These are phyloP conservation scores for Noturus placidus DNA, from an alignment of 2,113 vertebrate genomes.

Conservation along the genomic window DNA sequence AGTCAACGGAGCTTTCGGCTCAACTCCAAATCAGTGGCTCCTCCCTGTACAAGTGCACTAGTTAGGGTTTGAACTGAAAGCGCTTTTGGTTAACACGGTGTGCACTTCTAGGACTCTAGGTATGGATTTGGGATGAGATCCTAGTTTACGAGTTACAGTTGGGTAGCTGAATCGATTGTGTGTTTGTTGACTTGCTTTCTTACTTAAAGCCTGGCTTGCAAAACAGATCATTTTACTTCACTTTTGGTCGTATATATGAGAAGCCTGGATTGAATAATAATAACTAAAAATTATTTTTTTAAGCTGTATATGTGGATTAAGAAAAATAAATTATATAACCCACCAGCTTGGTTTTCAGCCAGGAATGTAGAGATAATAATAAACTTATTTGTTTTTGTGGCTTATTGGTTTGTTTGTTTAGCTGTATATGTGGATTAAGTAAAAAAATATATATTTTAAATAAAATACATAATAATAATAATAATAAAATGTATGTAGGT, in stretches of 20 bases:
- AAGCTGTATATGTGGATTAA: too few species aligned
- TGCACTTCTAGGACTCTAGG: background rate
- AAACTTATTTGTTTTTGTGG: too few species aligned
- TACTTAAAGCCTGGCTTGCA: background rate
- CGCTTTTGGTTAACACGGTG: background rate
- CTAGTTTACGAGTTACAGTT: background rate
- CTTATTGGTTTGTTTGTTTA: too few species aligned
- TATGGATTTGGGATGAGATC: background rate
- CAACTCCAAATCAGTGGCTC: background rate
- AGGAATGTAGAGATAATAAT: too few species aligned
- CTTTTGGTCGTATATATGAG: background rate
- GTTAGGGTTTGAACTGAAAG: background rate
- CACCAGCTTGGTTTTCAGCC: too few species aligned
- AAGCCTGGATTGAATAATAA: background rate
- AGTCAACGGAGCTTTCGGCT: background rate
- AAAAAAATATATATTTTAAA: too few species aligned
- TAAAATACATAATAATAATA: too few species aligned
- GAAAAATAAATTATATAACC: too few species aligned
- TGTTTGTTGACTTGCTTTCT: background rate
- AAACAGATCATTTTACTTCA: background rate
- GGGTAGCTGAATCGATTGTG: background rate
- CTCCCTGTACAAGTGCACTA: background rate
- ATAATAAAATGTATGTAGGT: too few species aligned
- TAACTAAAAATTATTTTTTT: background rate
- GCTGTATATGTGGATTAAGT: too few species aligned